Conservation (phyloP, 2,113 vertebrate genomes). For the Dipodomys merriami region DNA sequence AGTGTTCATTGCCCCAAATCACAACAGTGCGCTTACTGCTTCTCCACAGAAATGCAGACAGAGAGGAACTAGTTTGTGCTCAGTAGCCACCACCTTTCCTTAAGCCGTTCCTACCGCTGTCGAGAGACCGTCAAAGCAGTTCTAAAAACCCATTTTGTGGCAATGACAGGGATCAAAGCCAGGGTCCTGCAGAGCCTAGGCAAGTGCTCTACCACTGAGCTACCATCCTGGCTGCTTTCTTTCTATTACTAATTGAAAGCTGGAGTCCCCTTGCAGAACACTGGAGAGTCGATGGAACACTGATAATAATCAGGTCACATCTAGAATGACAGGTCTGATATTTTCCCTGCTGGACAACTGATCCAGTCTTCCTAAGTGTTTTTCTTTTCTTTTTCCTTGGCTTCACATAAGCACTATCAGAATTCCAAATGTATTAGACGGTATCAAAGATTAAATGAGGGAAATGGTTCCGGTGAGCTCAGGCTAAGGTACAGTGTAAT, state of each 20-base stretch:
- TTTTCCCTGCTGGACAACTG: background rate
- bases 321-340: background rate
- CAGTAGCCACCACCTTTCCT: background rate
- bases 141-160: background rate
- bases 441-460: background rate
- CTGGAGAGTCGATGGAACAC: background rate
- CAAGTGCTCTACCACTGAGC: background rate
- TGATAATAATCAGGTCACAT: background rate
- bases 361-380: background rate
- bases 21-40: background rate
- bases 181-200: background rate
- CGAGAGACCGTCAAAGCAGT: background rate
- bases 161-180: background rate
- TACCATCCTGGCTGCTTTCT: background rate
- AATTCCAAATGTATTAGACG: background rate
- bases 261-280: background rate
- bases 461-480: background rate
- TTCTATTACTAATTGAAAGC: background rate
- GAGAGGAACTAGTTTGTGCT: background rate
- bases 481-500: accelerated
- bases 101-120: background rate
- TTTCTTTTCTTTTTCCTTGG: background rate
- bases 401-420: background rate
- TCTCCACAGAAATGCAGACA: background rate
- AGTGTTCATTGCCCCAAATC: background rate